Base-by-base conservation (phyloP, 1,140 invertebrate species). In the Camponotus vicinus region DNA sequence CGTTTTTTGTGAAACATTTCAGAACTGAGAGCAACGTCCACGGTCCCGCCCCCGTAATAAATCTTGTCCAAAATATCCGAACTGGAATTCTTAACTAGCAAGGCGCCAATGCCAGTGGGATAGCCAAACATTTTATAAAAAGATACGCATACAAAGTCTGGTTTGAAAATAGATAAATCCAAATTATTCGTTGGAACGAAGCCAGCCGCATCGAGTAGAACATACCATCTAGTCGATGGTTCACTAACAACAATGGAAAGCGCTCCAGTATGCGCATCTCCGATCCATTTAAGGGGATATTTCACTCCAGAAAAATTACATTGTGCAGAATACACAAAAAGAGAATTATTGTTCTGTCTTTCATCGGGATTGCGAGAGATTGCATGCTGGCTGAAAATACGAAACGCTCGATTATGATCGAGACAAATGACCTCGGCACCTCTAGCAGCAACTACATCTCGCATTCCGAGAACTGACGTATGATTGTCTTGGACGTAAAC, bases 51-150 rank as follows among this genome's bases (percentile, higher is more conserved):
- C 34, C 98, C 99, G 95, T 98, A 99, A 93, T 98, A 99, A 63
- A 94, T 95, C 95, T 97, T 98, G 15, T 96, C 94, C 66, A 99
- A 95, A 32, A 96, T 92, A 91, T 96, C 42, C 3, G 95, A 95
- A 89, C 97, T 97, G 1, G 94, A 93, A 92, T 98, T 98, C 90
- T 96, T 97, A 0, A 99, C 97, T 67, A 99, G 91, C 3, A 99
- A 93, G 55, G 98, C 98, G 42, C 99, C 99, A 88, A 98, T 94
- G n/a, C 98, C 99, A 80, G 98, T 99, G 7, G 99, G 99, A 95
- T 97, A 99, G 4, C 99, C 99, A 96, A 99, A 99, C 92, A 99
- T 98, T 96, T 99, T 99, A 95, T 99, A 99, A 95, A 99, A 99
- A 1, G 99, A 99, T 6, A 99, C 55, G 70, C 97, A 97, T 0